Evolutionary conservation across 92 coral and sea anemone genomes (phyloP).

Genomic region (Chrysogorgia sp.): DNA sequence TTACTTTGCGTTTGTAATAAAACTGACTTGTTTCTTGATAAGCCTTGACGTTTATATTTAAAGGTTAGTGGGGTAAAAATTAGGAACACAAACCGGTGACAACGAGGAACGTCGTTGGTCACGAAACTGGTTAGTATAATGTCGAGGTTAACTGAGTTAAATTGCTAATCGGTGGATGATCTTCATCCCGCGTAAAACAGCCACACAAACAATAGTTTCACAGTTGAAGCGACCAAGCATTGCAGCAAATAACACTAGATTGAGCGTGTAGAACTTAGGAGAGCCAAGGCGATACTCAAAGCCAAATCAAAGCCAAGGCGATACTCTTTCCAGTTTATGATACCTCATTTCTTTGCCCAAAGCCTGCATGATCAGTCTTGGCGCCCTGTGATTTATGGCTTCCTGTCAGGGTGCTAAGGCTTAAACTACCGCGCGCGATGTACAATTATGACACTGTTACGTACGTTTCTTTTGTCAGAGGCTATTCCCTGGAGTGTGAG

Average conservation of each 20-base stretch:
- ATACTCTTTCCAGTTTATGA: neutral
- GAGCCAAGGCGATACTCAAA: neutral
- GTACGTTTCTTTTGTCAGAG: neutral
- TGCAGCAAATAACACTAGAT: neutral
- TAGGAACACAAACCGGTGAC: too few relatives aligned
- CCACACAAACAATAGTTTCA: too few relatives aligned
- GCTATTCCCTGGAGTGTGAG: slow-evolving; percentile 39
- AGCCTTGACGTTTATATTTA: too few relatives aligned
- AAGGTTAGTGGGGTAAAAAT: too few relatives aligned
- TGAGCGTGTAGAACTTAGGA: neutral
- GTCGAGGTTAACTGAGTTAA: too few relatives aligned
- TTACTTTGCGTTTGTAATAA: too few relatives aligned
- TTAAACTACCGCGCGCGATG: slow-evolving; percentile 8
- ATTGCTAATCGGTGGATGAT: too few relatives aligned
- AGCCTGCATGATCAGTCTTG: slow-evolving; percentile 24
- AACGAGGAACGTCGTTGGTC: too few relatives aligned
- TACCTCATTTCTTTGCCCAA: neutral
- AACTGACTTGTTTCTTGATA: too few relatives aligned
- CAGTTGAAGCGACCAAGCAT: neutral
- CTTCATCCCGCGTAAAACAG: too few relatives aligned
- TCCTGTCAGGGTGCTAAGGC: slow-evolving; percentile 43
- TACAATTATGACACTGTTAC: neutral
- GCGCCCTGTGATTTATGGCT: slow-evolving; percentile 52
- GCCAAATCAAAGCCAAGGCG: neutral
- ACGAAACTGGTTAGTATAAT: too few relatives aligned